Conservation (phyloP, 2,113 vertebrate genomes). For the Anser cygnoides region DNA sequence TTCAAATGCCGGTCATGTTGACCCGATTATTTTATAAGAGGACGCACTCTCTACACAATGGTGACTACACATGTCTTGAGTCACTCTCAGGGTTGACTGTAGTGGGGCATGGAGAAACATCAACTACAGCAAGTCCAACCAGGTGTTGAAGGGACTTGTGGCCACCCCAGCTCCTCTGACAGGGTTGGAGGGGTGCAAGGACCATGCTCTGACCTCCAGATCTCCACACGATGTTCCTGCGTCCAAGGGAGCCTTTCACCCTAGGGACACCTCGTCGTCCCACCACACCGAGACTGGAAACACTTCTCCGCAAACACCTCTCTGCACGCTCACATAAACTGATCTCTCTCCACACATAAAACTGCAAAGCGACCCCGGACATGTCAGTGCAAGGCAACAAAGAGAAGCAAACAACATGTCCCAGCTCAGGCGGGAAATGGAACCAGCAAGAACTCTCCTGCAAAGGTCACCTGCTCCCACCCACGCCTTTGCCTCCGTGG, state of each 20-base stretch:
- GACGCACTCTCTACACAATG: not conserved
- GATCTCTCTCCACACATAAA: accelerated
- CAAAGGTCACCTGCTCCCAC: not conserved
- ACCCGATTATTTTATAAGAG: not conserved
- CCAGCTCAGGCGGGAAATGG: not conserved
- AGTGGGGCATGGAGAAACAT: not conserved
- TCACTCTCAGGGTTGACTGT: accelerated
- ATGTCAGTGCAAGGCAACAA: accelerated
- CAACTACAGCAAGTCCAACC: not conserved
- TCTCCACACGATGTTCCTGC: not conserved
- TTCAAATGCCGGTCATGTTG: accelerated
- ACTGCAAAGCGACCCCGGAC: accelerated
- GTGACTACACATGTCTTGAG: not conserved
- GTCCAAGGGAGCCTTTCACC: too few species aligned
- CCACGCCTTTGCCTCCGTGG: not conserved
- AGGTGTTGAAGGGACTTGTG: not conserved
- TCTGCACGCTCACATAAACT: not conserved
- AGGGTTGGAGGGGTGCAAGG: not conserved
- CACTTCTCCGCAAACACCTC: not conserved
- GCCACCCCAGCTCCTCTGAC: not conserved
- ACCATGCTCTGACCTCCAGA: too few species aligned
- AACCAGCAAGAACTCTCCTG: not conserved
- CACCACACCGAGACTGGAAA: not conserved
- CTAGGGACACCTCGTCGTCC: not conserved
- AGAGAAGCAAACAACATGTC: not conserved